Percentiles rank a stretch among this genome's conserved stretches.
Evolutionary conservation across 2,888 invertebrate genomes (phyloP).

Genomic region (Coenonympha glycerion): DNA sequence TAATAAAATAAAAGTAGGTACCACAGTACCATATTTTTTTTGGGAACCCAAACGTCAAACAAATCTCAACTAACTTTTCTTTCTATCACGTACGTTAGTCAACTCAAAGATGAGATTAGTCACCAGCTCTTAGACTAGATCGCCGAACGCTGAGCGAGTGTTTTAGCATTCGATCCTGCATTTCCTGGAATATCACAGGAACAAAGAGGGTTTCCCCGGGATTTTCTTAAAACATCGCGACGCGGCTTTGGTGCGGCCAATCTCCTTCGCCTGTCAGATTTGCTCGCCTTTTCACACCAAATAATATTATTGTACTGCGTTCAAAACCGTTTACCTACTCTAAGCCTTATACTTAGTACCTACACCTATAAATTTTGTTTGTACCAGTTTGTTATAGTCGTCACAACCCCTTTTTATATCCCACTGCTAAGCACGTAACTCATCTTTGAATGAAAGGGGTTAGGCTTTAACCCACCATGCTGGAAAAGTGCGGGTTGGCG

Average conservation of each 20-base stretch:
- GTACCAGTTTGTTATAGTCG: too few relatives aligned
- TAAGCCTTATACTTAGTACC: neutral
- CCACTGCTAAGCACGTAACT: too few relatives aligned
- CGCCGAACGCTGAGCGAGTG: conserved; percentile 20
- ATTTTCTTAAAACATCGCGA: conserved; percentile 10
- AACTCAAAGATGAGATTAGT: neutral
- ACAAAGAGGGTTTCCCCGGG: conserved; percentile 20
- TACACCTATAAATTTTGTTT: too few relatives aligned
- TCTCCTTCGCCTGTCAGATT: conserved; percentile 6
- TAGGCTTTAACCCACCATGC: too few relatives aligned
- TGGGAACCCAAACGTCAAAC: neutral
- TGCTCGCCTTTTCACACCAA: conserved; percentile 1
- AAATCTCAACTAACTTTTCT: neutral
- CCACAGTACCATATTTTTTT: too few relatives aligned
- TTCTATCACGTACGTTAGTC: too few relatives aligned
- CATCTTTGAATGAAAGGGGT: too few relatives aligned
- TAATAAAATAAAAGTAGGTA: too few relatives aligned
- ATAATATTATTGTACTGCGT: neutral
- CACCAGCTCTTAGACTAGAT: neutral
- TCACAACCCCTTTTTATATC: too few relatives aligned
- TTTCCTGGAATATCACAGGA: conserved; percentile 21
- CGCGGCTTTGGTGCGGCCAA: neutral
- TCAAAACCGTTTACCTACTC: neutral
- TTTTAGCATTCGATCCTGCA: conserved; percentile 24
- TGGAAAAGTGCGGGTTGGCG: too few relatives aligned